Conservation (phyloP, 2,797 vertebrate genomes). For the Pangasius macronema region DNA sequence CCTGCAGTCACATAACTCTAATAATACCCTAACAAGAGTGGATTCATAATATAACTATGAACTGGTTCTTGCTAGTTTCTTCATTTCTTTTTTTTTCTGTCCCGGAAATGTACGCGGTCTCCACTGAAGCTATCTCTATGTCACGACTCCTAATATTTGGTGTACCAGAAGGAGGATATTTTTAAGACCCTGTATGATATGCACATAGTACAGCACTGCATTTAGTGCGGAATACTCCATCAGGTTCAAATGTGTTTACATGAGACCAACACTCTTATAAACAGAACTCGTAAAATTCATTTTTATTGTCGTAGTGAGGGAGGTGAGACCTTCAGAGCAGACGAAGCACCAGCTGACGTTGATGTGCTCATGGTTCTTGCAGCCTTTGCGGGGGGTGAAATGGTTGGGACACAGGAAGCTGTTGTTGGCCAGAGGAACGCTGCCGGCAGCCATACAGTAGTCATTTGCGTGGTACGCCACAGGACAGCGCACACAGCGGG, state of each 20-base stretch:
- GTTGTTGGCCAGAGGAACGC: conserved; percentile 93
- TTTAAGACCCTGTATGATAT: neutral
- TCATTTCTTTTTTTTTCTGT: neutral
- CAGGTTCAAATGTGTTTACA: neutral
- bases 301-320: neutral
- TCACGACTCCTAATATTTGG: neutral
- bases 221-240: neutral
- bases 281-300: neutral
- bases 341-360: conserved; percentile 99
- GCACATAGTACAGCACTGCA: neutral
- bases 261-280: neutral
- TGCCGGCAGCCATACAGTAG: conserved; percentile 94
- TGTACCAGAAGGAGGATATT: neutral
- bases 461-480: conserved; percentile 97
- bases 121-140: neutral
- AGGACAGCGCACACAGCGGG: conserved; percentile 94
- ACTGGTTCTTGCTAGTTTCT: neutral
- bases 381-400: conserved; percentile 92
- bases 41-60: neutral
- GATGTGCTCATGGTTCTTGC: conserved; percentile 97
- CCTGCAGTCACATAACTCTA: neutral
- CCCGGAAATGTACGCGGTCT: neutral
- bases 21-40: neutral
- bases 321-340: conserved; percentile 90
- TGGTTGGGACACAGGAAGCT: conserved; percentile 98